phyloP scores from a whole-genome alignment of 2,888 invertebrate genomes.

The Hirtodrosophila confusa region DNA sequence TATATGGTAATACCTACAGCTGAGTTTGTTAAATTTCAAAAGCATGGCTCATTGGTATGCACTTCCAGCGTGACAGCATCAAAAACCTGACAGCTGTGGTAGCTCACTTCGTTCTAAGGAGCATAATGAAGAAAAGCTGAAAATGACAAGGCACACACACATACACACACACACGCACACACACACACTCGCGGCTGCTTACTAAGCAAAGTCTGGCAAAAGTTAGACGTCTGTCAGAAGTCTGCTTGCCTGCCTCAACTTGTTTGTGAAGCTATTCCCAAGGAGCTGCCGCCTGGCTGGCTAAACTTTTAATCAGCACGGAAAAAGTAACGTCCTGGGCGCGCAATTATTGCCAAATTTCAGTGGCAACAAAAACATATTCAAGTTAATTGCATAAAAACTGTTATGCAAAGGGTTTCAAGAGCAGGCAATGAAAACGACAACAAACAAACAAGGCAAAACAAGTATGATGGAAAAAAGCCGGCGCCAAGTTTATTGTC shows the following conservation, averaged over 20 bases:
- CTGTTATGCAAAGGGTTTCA: conserved; percentile 48
- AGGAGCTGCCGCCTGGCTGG: conserved; percentile 46
- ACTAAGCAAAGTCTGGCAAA: conserved; percentile 61
- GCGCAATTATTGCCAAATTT: conserved; percentile 70
- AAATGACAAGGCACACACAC: conserved; percentile 39
- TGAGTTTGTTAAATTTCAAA: conserved; percentile 30
- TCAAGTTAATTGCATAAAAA: conserved; percentile 75
- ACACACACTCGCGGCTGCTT: conserved; percentile 14
- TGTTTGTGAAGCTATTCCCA: conserved; percentile 37
- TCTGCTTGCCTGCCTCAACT: conserved; percentile 57
- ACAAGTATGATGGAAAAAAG: conserved; percentile 22
- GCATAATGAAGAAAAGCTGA: conserved; percentile 28
- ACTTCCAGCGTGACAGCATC: conserved; percentile 16
- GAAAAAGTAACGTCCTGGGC: conserved; percentile 43
- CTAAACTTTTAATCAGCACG: conserved; percentile 69
- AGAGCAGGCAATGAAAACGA: conserved; percentile 13
- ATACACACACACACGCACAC: conserved; percentile 14
- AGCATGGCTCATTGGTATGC: conserved; percentile 44
- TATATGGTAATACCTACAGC: conserved; percentile 4
- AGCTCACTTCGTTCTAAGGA: conserved; percentile 13
- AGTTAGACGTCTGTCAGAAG: conserved; percentile 70
- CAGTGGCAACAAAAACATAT: conserved; percentile 70
- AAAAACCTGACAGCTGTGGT: conserved; percentile 20
- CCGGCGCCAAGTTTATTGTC: conserved; percentile 75
- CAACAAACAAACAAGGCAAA: conserved; percentile 19